These are phyloP conservation scores for Pteromalus puparum DNA, from an alignment of 1,140 invertebrate species.

Conservation along the genomic window DNA sequence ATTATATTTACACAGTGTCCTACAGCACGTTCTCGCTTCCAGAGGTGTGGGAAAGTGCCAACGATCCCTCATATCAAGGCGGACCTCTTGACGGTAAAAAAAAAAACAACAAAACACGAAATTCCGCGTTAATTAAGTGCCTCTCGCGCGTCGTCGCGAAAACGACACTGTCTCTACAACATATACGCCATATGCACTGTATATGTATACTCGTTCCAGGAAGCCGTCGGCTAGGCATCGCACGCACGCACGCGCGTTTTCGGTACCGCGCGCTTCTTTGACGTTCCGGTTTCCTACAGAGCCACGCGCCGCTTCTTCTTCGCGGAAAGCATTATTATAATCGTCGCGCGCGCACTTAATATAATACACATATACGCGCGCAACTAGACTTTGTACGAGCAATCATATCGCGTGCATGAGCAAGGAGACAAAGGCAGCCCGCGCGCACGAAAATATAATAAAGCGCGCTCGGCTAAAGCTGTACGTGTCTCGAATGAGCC, in stretches of 20 bases:
- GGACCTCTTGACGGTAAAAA: not conserved
- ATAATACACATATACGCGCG: not conserved
- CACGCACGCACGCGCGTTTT: not conserved
- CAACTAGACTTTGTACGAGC: not conserved
- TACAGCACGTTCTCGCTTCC: not conserved
- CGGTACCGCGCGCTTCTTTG: not conserved
- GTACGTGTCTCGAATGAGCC: slow-evolving; percentile 42
- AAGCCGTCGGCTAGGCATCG: not conserved
- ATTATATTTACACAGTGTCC: not conserved
- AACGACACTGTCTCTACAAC: not conserved
- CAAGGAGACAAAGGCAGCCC: not conserved
- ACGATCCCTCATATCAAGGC: not conserved
- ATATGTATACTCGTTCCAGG: not conserved
- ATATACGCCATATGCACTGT: not conserved
- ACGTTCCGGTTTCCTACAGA: not conserved
- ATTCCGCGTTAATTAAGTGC: slow-evolving; percentile 30
- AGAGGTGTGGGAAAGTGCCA: not conserved
- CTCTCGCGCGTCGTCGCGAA: not conserved
- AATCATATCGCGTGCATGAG: not conserved
- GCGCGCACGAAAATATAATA: slow-evolving; percentile 8
- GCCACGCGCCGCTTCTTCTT: slow-evolving; percentile 38
- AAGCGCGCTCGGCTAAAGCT: not conserved
- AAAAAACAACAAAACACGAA: slow-evolving; percentile 1
- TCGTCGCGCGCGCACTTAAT: slow-evolving; percentile 26
- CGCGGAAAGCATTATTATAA: slow-evolving; percentile 39